Conservation (phyloP, 2,797 vertebrate genomes). For the Liasis olivaceus region DNA sequence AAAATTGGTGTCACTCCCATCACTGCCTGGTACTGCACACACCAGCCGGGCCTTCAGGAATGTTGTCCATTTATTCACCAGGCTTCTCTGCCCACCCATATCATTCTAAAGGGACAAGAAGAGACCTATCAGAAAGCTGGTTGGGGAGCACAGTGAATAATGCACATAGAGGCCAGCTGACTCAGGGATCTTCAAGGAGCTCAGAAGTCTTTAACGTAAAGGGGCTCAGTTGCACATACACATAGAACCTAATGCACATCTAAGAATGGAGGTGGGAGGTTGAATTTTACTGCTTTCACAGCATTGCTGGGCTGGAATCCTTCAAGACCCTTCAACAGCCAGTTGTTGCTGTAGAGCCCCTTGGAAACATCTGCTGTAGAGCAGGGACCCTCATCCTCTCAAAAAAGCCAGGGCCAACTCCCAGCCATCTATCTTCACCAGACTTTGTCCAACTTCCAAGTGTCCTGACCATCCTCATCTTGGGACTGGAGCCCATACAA, state of each 20-base stretch:
- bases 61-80: conserved; percentile 98
- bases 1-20: conserved; percentile 88
- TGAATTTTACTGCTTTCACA: neutral
- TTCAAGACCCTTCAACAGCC: neutral
- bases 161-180: neutral
- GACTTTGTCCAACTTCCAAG: neutral
- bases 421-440: neutral
- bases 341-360: neutral
- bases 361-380: neutral
- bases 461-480: neutral
- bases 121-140: neutral
- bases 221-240: neutral
- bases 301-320: neutral
- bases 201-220: neutral
- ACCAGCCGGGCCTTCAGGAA: conserved; percentile 95
- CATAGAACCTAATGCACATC: neutral
- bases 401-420: neutral
- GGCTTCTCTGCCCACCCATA: conserved; percentile 91
- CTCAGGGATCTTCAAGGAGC: neutral
- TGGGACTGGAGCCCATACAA: accelerated
- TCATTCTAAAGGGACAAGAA: conserved; percentile 83
- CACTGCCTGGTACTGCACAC: conserved; percentile 86
- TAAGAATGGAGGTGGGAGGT: neutral
- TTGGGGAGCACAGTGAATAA: neutral
- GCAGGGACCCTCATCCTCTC: neutral